Conservation (phyloP, 2,888 invertebrate genomes). For the Agrochola litura region DNA sequence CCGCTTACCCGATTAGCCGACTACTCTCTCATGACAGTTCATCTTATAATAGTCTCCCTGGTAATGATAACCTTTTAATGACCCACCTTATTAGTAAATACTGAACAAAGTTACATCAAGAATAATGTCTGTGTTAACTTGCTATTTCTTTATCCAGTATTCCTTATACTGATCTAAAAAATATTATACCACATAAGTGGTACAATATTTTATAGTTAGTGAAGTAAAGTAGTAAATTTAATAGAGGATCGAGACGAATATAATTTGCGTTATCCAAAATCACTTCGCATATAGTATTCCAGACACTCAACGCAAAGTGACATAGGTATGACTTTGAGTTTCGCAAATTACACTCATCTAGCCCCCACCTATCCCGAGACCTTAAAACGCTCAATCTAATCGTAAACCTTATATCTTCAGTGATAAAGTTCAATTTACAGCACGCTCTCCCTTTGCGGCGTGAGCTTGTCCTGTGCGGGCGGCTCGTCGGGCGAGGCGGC, state of each 20-base stretch:
- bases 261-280: conserved; percentile 14
- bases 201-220: conserved; percentile 3
- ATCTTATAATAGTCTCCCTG: neutral
- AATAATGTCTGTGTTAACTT: neutral
- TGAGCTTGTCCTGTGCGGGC: conserved; percentile 61
- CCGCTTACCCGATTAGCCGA: conserved; percentile 56
- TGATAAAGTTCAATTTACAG: conserved; percentile 84
- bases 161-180: neutral
- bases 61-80: neutral
- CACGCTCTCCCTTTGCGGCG: conserved; percentile 93
- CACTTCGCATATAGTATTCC: no score
- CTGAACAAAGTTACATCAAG: conserved; percentile 18
- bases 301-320: no score
- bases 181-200: conserved; percentile 9
- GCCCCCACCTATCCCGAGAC: neutral
- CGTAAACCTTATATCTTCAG: neutral
- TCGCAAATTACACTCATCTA: conserved; percentile 5
- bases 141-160: conserved; percentile 7
- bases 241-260: neutral
- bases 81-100: conserved; percentile 1
- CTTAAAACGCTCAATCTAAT: neutral
- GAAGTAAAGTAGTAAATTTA: neutral
- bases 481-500: conserved; percentile 92
- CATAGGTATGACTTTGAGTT: neutral
- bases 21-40: conserved; percentile 25